Evolutionary conservation across 92 coral and sea anemone genomes (phyloP).

Genomic region (Palythoa heliodiscus): DNA sequence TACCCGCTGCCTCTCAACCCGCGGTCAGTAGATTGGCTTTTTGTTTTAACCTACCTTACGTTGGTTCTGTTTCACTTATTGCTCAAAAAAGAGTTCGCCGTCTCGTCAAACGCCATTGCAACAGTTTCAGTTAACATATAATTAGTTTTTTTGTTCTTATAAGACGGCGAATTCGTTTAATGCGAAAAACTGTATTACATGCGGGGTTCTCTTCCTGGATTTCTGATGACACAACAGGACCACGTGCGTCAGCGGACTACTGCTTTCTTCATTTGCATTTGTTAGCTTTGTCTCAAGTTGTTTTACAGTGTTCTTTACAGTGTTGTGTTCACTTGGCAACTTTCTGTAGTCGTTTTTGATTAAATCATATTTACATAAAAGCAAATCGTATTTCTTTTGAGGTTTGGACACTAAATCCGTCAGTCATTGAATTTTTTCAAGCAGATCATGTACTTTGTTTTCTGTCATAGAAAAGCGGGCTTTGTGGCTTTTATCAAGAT

Average conservation of each 20-base stretch:
- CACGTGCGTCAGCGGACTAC: background rate
- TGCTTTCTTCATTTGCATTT: background rate
- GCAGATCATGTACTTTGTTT: background rate
- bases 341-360: background rate
- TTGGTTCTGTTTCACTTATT: too few species aligned
- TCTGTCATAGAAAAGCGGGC: background rate
- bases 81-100: too few species aligned
- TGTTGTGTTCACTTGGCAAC: background rate
- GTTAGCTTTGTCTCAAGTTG: conserved; percentile 2
- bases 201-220: background rate
- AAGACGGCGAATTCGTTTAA: too few species aligned
- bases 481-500: conserved; percentile 6
- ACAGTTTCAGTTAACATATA: too few species aligned
- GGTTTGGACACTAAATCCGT: conserved; percentile 3
- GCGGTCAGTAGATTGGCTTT: too few species aligned
- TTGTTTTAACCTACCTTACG: too few species aligned
- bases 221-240: background rate
- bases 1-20: too few species aligned
- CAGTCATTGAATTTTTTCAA: conserved; percentile 1
- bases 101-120: too few species aligned
- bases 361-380: conserved; percentile 2
- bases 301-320: background rate
- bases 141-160: too few species aligned
- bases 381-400: conserved; percentile 1
- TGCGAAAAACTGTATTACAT: too few species aligned